Base-by-base conservation (phyloP, 2,888 invertebrate genomes). In the Spatulosminthurus flaviceps region DNA sequence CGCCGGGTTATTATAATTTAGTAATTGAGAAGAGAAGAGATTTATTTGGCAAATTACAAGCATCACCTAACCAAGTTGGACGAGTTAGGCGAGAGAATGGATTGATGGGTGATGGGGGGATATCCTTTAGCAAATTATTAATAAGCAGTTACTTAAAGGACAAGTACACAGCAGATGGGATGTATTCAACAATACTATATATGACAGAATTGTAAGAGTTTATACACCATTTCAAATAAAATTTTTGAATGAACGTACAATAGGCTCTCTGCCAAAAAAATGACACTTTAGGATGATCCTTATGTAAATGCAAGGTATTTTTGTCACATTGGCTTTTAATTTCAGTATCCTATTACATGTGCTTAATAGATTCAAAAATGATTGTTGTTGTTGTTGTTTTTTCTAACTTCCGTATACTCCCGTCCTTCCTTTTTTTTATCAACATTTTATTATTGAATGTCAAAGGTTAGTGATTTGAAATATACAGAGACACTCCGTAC, bases 381-480 rank as follows among this genome's bases (percentile, higher is more conserved):
- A 26, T 16, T 29, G 2, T 26, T 69, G 16, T 34, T 29, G 69
- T 29, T 28, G 69, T 29, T 34, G 29, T 69, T 69, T 69, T 26
- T 26, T 29, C 11, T 28, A 72, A 34, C 74, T 74, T 74, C 74
- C 74, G 26, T 61, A n/a, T n/a, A 74, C 61, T 74, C 61, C 74
- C 61, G 74, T 60, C 74, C 74, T 74, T 74, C 74, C 51, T 41
- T 51, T 26, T 60, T 72, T 24, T 67, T 29, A 67, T 67, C 29
- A 67, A 26, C 19, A 22, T 26, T 26, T 72, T 22, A 42, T 42
- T 72, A 19, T 21, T 61, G 24, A 74, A 74, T 74, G 74, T 74
- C 74, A 74, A 74, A 74, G 74, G 74, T 74, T 61, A 74, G 74
- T 61, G 74, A 34, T 19, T 51, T 67, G 67, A 67, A 28, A 26